Evolutionary conservation across 2,797 vertebrate genomes (phyloP).

Genomic region (Coregonus suidteri): DNA sequence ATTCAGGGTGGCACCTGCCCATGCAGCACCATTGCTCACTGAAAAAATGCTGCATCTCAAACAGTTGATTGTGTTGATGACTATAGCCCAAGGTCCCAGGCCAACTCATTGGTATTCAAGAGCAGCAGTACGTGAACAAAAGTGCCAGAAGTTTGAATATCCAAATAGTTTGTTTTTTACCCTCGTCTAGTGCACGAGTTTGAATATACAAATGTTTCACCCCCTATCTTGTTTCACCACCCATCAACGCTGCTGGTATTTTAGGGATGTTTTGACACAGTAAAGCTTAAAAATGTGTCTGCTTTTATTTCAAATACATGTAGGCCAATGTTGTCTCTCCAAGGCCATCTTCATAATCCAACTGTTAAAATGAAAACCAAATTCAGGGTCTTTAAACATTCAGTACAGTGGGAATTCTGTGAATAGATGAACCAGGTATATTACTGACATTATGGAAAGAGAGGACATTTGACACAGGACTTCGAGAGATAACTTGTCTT

Average conservation of each 20-base stretch:
- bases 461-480: not conserved
- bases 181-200: no score
- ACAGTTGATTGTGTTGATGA: conserved; percentile 18
- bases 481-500: conserved; percentile 7
- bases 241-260: no score
- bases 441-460: conserved; percentile 12
- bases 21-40: conserved; percentile 18
- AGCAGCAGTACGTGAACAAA: not conserved
- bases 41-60: conserved; percentile 44
- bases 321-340: not conserved
- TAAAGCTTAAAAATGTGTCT: not conserved
- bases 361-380: conserved; percentile 14
- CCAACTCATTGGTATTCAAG: conserved; percentile 5
- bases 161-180: not conserved
- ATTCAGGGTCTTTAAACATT: not conserved
- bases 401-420: not conserved
- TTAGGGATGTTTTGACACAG: not conserved
- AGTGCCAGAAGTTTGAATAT: not conserved
- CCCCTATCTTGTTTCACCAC: not conserved
- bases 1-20: conserved; percentile 23
- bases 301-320: not conserved
- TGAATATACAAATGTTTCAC: no score
- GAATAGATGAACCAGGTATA: conserved; percentile 20
- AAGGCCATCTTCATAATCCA: conserved; percentile 2
- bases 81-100: conserved; percentile 6